Conservation (phyloP, 2,888 invertebrate genomes). For the Glaucopsyche alexis region DNA sequence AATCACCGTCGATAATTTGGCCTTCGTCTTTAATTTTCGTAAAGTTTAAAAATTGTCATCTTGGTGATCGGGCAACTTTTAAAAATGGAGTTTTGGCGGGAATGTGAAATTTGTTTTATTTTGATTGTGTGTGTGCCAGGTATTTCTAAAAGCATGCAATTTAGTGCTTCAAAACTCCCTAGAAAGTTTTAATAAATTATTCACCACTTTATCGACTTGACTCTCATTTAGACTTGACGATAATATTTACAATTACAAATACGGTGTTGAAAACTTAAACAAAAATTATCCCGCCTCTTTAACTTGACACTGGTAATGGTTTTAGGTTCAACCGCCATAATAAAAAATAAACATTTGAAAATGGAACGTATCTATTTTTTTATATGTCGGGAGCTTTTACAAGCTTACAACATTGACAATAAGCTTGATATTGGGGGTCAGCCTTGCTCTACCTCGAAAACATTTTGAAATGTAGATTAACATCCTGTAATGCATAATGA, state of each 20-base stretch:
- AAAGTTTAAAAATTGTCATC: background rate
- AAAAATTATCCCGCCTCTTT: no score
- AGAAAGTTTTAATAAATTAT: no score
- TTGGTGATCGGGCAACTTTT: background rate
- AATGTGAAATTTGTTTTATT: no score
- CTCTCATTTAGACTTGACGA: no score
- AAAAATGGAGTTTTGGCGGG: background rate
- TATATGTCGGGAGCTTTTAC: background rate
- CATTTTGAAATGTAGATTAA: conserved; percentile 11
- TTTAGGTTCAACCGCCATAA: no score
- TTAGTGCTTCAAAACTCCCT: no score
- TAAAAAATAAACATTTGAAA: background rate
- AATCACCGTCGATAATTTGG: conserved; percentile 21
- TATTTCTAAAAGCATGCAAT: no score
- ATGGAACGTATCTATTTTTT: background rate
- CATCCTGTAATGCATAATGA: conserved; percentile 14
- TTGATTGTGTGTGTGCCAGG: no score
- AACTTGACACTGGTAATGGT: no score
- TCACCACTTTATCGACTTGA: no score
- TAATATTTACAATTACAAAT: no score
- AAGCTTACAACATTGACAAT: background rate
- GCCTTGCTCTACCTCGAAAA: conserved; percentile 17
- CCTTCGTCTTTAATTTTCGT: conserved; percentile 13
- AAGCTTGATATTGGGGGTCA: background rate
- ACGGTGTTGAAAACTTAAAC: no score